Conservation (phyloP, 1,140 invertebrate species). For the Brachystomella parvula region DNA sequence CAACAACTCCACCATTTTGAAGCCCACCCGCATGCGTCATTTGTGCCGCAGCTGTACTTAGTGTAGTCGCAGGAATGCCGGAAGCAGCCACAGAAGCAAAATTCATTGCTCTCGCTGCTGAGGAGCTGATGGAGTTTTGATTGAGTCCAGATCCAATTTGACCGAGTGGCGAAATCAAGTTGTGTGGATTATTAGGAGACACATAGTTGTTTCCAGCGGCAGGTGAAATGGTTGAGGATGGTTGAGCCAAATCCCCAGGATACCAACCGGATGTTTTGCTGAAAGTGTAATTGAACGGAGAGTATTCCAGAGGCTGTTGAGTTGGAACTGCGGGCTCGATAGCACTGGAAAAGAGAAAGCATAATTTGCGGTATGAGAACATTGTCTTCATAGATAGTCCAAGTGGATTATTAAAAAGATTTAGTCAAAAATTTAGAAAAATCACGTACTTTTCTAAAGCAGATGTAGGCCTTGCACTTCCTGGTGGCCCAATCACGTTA, state of each 20-base stretch:
- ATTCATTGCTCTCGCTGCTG: slow-evolving; percentile 34
- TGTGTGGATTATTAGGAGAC: slow-evolving; percentile 5
- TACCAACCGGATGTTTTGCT: slow-evolving; percentile 45
- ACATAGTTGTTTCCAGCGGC: neutral
- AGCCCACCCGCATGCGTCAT: slow-evolving; percentile 32
- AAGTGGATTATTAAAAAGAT: too few species aligned
- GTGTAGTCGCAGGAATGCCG: slow-evolving; percentile 32
- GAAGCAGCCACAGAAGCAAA: slow-evolving; percentile 39
- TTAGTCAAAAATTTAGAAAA: too few species aligned
- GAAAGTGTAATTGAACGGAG: slow-evolving; percentile 66
- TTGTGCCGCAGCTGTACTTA: slow-evolving; percentile 31
- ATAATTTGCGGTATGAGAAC: too few species aligned
- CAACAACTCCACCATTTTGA: slow-evolving; percentile 15
- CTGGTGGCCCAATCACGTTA: neutral
- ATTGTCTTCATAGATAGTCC: neutral
- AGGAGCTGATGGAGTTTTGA: slow-evolving; percentile 17
- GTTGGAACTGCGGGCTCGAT: slow-evolving; percentile 14
- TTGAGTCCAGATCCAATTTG: slow-evolving; percentile 15
- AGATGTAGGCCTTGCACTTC: slow-evolving; percentile 13
- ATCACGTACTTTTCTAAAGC: slow-evolving; percentile 9
- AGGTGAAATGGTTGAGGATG: neutral
- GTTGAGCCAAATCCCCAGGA: slow-evolving; percentile 32
- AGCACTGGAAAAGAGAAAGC: slow-evolving; percentile 14
- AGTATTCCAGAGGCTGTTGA: slow-evolving; percentile 54
- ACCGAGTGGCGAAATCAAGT: neutral